phyloP scores from a whole-genome alignment of 1,140 invertebrate species.

The Agraylea sexmaculata region DNA sequence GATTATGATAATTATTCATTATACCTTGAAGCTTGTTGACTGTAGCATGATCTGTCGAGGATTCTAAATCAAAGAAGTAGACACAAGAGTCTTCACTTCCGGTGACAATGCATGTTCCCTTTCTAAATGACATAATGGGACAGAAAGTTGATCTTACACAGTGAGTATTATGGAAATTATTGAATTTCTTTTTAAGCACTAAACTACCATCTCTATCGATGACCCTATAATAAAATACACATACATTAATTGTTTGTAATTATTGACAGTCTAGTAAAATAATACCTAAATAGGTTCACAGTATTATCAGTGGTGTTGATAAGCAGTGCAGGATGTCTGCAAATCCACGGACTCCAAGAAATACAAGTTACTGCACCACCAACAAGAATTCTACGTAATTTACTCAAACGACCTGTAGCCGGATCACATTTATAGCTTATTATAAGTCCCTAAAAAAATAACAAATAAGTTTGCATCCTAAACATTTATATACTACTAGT shows the following conservation, averaged over 20 bases:
- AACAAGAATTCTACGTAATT: conserved; percentile 51
- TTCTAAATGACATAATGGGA: conserved; percentile 70
- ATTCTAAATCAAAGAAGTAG: conserved; percentile 72
- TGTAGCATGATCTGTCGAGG: conserved; percentile 52
- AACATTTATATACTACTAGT: too few relatives aligned
- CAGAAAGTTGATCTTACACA: conserved; percentile 70
- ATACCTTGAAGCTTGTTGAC: conserved; percentile 71
- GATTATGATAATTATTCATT: conserved; percentile 16
- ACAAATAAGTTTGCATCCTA: too few relatives aligned
- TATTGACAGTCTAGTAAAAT: conserved; percentile 3
- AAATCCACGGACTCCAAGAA: conserved; percentile 72
- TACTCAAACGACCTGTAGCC: conserved; percentile 57
- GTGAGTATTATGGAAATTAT: conserved; percentile 48
- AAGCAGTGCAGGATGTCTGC: conserved; percentile 64
- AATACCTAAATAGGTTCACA: conserved; percentile 48
- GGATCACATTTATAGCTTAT: conserved; percentile 60
- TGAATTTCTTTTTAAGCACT: conserved; percentile 51
- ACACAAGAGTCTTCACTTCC: conserved; percentile 80
- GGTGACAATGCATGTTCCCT: conserved; percentile 69
- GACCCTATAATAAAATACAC: conserved; percentile 40
- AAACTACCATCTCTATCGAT: conserved; percentile 52
- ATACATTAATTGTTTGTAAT: not conserved
- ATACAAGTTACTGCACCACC: conserved; percentile 61
- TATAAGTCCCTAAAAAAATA: conserved; percentile 50
- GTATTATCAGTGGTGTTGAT: conserved; percentile 68